These are phyloP conservation scores for Azorinus chamasolen DNA, from an alignment of 2,888 invertebrate species.

Conservation along the genomic window DNA sequence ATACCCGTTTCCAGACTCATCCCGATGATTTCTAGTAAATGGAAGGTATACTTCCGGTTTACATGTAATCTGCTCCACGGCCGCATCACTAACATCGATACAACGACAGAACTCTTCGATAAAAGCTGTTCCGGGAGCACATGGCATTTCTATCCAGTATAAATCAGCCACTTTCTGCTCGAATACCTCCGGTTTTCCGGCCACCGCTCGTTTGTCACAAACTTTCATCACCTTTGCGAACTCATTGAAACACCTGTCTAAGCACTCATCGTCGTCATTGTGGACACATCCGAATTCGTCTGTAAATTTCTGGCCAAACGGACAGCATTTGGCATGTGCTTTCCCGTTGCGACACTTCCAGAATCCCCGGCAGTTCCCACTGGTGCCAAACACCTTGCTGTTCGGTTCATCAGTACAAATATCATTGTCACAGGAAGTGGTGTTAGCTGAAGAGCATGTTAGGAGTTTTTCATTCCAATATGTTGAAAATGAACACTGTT, in stretches of 20 bases:
- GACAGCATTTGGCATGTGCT: slow-evolving; percentile 72
- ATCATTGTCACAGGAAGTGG: slow-evolving; percentile 61
- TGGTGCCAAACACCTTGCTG: slow-evolving; percentile 24
- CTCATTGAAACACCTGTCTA: slow-evolving; percentile 29
- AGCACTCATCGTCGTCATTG: slow-evolving; percentile 34
- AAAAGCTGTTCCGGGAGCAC: slow-evolving; percentile 71
- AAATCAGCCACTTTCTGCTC: slow-evolving; percentile 51
- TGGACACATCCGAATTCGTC: slow-evolving; percentile 61
- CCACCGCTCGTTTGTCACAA: slow-evolving; percentile 67
- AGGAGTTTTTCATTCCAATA: slow-evolving; percentile 68
- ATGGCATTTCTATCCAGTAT: slow-evolving; percentile 19
- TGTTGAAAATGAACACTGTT: slow-evolving; percentile 67
- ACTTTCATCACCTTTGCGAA: background rate
- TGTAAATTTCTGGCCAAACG: slow-evolving; percentile 58
- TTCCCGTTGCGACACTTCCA: slow-evolving; percentile 66
- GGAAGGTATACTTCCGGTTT: slow-evolving; percentile 50
- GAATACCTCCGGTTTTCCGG: slow-evolving; percentile 49
- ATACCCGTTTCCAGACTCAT: slow-evolving; percentile 63
- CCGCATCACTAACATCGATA: background rate
- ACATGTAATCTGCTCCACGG: slow-evolving; percentile 4
- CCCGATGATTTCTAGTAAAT: slow-evolving; percentile 62
- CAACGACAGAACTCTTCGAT: slow-evolving; percentile 53
- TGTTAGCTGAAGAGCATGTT: slow-evolving; percentile 55
- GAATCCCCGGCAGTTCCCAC: slow-evolving; percentile 70
- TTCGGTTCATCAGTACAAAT: slow-evolving; percentile 33